phyloP scores from a whole-genome alignment of 2,797 vertebrate genomes.

The Anabas testudineus region DNA sequence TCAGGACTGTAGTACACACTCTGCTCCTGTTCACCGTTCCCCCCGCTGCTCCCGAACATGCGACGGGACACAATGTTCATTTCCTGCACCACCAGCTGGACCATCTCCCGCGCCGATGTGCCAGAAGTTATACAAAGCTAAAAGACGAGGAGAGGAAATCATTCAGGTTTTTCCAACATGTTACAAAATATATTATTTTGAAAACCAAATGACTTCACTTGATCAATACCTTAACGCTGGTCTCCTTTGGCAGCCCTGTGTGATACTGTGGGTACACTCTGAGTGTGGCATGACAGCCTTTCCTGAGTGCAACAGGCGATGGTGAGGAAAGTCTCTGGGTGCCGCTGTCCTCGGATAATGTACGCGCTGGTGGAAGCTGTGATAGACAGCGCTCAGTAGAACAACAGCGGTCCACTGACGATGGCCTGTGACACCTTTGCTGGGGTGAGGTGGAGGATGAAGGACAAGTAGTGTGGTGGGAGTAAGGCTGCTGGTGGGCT shows the following conservation, averaged over 20 bases:
- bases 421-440: conserved; percentile 74
- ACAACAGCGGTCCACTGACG: conserved; percentile 81
- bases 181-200: background rate
- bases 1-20: conserved; percentile 86
- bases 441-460: conserved; percentile 73
- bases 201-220: background rate
- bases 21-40: conserved; percentile 58
- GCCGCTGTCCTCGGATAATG: conserved; percentile 87
- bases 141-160: conserved; percentile 4
- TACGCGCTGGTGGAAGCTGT: conserved; percentile 69
- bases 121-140: conserved; percentile 89
- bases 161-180: conserved; percentile 3
- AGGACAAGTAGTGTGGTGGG: conserved; percentile 55
- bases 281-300: conserved; percentile 84
- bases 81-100: conserved; percentile 91
- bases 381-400: conserved; percentile 60
- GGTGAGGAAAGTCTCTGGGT: conserved; percentile 83
- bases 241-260: conserved; percentile 91
- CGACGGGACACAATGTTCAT: conserved; percentile 85
- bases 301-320: conserved; percentile 74
- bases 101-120: conserved; percentile 88
- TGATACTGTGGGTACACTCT: conserved; percentile 90
- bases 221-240: conserved; percentile 88
- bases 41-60: conserved; percentile 74
- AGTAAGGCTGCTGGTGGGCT: conserved; percentile 62